These are phyloP conservation scores for Hemibagrus guttatus DNA, from an alignment of 2,797 vertebrate genomes.

Conservation along the genomic window DNA sequence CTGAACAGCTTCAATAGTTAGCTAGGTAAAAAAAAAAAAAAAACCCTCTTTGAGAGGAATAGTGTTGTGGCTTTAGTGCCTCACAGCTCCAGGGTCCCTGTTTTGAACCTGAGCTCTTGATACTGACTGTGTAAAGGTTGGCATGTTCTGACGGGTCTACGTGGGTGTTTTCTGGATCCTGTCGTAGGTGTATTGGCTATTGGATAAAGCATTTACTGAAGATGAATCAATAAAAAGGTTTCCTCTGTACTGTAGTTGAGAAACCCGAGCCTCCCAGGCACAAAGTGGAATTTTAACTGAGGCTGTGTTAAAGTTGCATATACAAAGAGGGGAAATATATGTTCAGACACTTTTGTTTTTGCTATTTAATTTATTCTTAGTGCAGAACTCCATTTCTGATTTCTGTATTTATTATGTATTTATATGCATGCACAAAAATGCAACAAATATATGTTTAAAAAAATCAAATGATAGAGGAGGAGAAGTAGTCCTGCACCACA, in stretches of 20 bases:
- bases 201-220: background rate
- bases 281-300: background rate
- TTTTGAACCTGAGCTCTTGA: constrained; percentile 4
- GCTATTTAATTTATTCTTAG: background rate
- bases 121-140: background rate
- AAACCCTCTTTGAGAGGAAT: background rate
- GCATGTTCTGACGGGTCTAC: background rate
- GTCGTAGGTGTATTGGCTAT: background rate
- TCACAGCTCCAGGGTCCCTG: background rate
- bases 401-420: background rate
- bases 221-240: constrained; percentile 5
- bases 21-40: background rate
- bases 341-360: background rate
- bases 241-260: background rate
- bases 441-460: background rate
- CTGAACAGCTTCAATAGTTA: background rate
- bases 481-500: background rate
- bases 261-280: background rate
- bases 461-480: no score
- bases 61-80: background rate
- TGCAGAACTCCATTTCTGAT: background rate
- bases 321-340: background rate
- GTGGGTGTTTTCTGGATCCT: background rate
- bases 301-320: background rate
- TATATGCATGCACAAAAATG: background rate